These are phyloP conservation scores for Remorina albescens DNA, from an alignment of 2,797 vertebrate species.

Conservation along the genomic window DNA sequence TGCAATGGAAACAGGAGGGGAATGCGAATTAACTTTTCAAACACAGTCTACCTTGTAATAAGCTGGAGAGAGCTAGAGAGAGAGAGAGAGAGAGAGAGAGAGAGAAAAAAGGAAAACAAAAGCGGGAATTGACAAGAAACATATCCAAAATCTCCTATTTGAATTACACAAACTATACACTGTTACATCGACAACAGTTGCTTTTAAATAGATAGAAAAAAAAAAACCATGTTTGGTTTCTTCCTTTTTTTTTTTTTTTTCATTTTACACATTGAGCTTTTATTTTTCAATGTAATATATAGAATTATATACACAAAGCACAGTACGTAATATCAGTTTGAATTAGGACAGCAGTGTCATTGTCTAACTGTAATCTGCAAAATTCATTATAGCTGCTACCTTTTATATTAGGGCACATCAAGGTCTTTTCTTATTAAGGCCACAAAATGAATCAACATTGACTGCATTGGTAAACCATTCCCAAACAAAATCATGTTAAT, in stretches of 20 bases:
- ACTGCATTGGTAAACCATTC: neutral
- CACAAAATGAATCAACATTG: neutral
- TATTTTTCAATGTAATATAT: neutral
- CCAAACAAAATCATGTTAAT: neutral
- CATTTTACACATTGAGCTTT: neutral
- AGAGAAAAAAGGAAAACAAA: neutral
- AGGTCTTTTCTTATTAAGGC: no score
- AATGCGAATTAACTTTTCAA: constrained; percentile 42
- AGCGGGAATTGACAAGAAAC: constrained; percentile 1
- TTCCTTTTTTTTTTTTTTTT: neutral
- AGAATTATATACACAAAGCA: neutral
- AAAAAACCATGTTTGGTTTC: neutral
- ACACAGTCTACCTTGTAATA: constrained; percentile 22
- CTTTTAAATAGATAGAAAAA: neutral
- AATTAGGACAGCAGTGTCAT: neutral
- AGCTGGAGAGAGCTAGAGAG: constrained; percentile 16
- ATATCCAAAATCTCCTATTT: neutral
- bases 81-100: no score
- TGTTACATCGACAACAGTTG: neutral
- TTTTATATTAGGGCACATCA: no score
- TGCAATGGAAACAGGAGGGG: constrained; percentile 29
- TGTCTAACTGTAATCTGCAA: neutral
- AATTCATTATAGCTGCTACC: neutral
- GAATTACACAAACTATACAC: constrained; percentile 1
- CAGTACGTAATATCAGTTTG: neutral